Evolutionary conservation across 2,113 vertebrate genomes (phyloP).

Genomic region (Sinocyclocheilus anshuiensis): DNA sequence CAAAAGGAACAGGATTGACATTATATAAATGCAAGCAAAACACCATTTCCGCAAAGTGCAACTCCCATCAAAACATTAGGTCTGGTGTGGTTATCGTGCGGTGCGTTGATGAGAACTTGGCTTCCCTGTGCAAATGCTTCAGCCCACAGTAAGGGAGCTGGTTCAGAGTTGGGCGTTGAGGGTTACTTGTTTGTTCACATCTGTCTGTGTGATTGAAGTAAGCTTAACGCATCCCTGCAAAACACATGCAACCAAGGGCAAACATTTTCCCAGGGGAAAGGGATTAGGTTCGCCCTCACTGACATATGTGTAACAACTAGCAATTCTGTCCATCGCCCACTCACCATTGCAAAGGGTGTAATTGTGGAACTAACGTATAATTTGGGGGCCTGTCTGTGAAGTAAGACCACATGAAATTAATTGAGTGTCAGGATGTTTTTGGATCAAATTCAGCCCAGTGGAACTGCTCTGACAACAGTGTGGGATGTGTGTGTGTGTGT

Average conservation of each 20-base stretch:
- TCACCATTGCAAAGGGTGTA: conserved; percentile 21
- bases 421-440: conserved; percentile 41
- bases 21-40: conserved; percentile 11
- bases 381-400: conserved; percentile 40
- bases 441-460: conserved; percentile 24
- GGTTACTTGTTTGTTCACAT: conserved; percentile 41
- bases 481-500: conserved; percentile 7
- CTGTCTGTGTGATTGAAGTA: conserved; percentile 27
- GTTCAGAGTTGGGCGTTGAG: conserved; percentile 29
- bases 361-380: conserved; percentile 46
- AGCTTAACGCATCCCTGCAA: conserved; percentile 24
- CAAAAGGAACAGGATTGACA: background rate
- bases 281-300: conserved; percentile 35
- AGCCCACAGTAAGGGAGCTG: conserved; percentile 41
- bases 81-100: background rate
- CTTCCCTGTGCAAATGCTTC: background rate
- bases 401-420: conserved; percentile 46
- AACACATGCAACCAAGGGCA: conserved; percentile 37
- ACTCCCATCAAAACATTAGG: background rate
- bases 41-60: background rate
- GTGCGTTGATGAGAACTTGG: background rate
- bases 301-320: conserved; percentile 37
- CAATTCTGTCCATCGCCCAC: conserved; percentile 40
- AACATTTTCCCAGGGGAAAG: conserved; percentile 52
- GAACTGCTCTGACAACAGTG: conserved; percentile 26